A percentile compares a stretch with the other conserved stretches of the same genome.
phyloP scores from a whole-genome alignment of 2,888 invertebrate species.

The Stenodera caucasica region DNA sequence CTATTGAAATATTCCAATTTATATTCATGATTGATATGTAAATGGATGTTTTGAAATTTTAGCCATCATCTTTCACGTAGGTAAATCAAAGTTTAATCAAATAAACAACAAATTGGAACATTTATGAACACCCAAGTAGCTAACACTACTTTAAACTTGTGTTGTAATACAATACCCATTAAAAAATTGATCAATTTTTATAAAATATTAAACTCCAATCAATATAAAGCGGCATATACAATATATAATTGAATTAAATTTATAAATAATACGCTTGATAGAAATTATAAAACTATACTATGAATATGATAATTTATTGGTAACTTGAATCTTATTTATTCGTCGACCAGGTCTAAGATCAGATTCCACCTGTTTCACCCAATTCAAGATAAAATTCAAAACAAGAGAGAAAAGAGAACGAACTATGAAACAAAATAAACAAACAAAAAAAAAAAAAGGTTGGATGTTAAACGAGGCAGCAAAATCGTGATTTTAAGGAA shows the following conservation, averaged over 20 bases:
- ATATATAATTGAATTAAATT: background rate
- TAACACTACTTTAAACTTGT: constrained; percentile 10
- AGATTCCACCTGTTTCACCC: constrained; percentile 10
- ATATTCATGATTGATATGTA: background rate
- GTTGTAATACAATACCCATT: constrained; percentile 13
- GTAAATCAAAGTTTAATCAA: constrained; percentile 6
- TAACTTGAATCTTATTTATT: constrained; percentile 11
- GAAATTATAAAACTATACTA: background rate
- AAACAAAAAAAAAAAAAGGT: background rate
- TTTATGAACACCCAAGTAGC: constrained; percentile 17
- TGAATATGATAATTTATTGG: constrained; percentile 8
- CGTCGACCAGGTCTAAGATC: constrained; percentile 6
- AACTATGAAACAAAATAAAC: too few species aligned
- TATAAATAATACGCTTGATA: background rate
- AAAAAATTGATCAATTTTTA: constrained; percentile 9
- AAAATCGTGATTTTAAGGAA: background rate
- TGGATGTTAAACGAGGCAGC: background rate
- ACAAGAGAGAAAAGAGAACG: background rate
- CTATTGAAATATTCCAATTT: constrained; percentile 19
- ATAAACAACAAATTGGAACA: constrained; percentile 5
- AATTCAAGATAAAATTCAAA: background rate
- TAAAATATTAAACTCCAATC: background rate
- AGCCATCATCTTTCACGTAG: constrained; percentile 8
- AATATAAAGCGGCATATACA: background rate
- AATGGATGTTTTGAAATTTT: background rate